Conservation (phyloP, 2,888 invertebrate species). For the Thereva unica region DNA sequence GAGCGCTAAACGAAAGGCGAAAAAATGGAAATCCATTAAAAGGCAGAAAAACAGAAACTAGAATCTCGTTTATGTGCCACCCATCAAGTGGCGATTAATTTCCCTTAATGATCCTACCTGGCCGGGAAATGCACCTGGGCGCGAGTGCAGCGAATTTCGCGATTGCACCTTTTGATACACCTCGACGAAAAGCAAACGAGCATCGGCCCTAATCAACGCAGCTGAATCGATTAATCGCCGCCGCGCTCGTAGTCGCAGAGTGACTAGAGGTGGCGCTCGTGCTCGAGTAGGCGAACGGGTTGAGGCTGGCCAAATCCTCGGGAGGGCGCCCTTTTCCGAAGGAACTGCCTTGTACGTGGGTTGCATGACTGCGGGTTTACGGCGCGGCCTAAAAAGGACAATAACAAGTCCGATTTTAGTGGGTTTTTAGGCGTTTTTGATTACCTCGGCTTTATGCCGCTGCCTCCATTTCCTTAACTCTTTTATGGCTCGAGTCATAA, state of each 20-base stretch:
- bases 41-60: neutral
- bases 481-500: constrained; percentile 18
- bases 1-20: constrained; percentile 7
- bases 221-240: constrained; percentile 16
- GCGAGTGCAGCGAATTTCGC: neutral
- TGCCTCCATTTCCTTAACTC: constrained; percentile 2
- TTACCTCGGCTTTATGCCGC: neutral
- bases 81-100: constrained; percentile 12
- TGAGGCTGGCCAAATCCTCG: no score
- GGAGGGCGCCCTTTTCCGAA: no score
- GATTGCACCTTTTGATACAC: neutral
- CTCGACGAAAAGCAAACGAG: neutral
- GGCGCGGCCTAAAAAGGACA: no score
- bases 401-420: no score
- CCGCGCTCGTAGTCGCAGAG: neutral
- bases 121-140: neutral
- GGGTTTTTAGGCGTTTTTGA: no score
- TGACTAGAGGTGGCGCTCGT: neutral
- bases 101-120: neutral
- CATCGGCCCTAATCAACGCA: neutral
- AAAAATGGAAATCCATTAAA: constrained; percentile 11
- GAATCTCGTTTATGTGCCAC: neutral
- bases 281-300: no score
- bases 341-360: neutral
- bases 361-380: constrained; percentile 14